Percentiles rank a stretch among this genome's conserved stretches.
Evolutionary conservation across 2,113 vertebrate genomes (phyloP).

Genomic region (Okapia johnstoni): DNA sequence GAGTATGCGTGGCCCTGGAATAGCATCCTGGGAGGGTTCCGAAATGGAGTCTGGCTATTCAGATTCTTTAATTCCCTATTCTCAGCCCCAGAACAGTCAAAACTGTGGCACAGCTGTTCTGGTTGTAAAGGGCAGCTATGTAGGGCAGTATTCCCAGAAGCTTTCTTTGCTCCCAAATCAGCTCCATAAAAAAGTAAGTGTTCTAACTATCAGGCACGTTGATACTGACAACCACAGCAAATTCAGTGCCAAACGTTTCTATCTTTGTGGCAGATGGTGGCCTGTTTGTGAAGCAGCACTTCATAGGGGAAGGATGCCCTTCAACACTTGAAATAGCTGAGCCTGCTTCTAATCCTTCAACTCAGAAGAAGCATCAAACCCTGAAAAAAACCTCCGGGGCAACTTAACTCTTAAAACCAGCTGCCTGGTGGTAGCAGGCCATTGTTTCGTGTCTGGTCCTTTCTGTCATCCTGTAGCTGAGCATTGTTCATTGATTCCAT

Average conservation of each 20-base stretch:
- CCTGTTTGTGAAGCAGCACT: not conserved
- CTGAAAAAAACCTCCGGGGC: not conserved
- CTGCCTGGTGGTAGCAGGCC: not conserved
- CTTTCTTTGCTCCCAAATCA: slow-evolving; percentile 88
- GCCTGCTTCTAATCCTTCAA: not conserved
- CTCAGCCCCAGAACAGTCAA: not conserved
- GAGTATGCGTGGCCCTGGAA: not conserved
- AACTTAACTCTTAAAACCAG: not conserved
- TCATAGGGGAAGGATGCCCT: not conserved
- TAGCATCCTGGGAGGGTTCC: not conserved
- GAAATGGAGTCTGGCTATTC: not conserved
- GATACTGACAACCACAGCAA: slow-evolving; percentile 11
- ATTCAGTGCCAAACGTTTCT: not conserved
- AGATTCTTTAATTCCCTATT: not conserved
- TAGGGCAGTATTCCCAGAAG: slow-evolving; percentile 88
- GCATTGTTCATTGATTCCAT: not conserved
- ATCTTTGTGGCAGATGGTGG: slow-evolving; percentile 1
- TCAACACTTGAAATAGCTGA: not conserved
- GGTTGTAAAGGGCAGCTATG: slow-evolving; percentile 93
- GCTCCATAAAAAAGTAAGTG: slow-evolving; percentile 90
- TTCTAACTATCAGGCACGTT: slow-evolving; percentile 87
- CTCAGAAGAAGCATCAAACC: not conserved
- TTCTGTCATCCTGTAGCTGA: not conserved
- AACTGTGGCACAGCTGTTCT: slow-evolving; percentile 81
- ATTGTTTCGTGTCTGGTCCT: not conserved